A percentile compares a stretch with the other conserved stretches of the same genome.
Evolutionary conservation across 2,888 invertebrate genomes (phyloP).

Genomic region (Liodrosophila aerea): DNA sequence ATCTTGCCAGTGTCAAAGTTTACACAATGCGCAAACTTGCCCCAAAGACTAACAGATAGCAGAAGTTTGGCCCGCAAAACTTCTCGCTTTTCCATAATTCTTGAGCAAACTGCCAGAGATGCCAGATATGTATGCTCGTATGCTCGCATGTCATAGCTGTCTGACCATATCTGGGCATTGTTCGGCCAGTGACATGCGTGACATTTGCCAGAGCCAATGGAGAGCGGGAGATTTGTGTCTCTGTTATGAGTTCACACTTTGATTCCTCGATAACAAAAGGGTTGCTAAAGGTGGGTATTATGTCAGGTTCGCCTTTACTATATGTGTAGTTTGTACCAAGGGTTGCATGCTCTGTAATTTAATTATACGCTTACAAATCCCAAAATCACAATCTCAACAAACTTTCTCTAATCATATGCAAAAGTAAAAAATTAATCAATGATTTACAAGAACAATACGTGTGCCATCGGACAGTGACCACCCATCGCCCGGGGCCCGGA

Average conservation of each 20-base stretch:
- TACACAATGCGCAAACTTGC: constrained; percentile 65
- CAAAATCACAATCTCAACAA: constrained; percentile 22
- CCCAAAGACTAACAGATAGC: constrained; percentile 48
- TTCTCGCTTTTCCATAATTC: constrained; percentile 31
- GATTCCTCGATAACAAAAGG: constrained; percentile 53
- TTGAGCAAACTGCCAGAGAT: constrained; percentile 37
- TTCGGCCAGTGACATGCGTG: constrained; percentile 64
- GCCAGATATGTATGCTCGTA: constrained; percentile 27
- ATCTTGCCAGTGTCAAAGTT: constrained; percentile 64
- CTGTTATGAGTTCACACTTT: constrained; percentile 27
- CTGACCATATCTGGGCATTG: constrained; percentile 66
- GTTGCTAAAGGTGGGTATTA: constrained; percentile 25
- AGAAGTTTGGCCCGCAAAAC: constrained; percentile 55
- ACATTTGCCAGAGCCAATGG: constrained; percentile 53
- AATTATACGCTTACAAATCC: constrained; percentile 20
- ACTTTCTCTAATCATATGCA: constrained; percentile 74
- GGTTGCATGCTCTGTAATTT: constrained; percentile 22
- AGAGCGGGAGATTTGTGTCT: constrained; percentile 42
- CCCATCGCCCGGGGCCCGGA: constrained; percentile 65
- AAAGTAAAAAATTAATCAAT: constrained; percentile 79
- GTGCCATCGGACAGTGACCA: constrained; percentile 38
- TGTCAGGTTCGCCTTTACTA: no score
- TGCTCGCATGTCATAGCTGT: constrained; percentile 30
- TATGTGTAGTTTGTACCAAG: constrained; percentile 3
- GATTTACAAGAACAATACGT: constrained; percentile 80